These are phyloP conservation scores for Megaptera novaeangliae DNA, from an alignment of 2,113 vertebrate genomes.

Conservation along the genomic window DNA sequence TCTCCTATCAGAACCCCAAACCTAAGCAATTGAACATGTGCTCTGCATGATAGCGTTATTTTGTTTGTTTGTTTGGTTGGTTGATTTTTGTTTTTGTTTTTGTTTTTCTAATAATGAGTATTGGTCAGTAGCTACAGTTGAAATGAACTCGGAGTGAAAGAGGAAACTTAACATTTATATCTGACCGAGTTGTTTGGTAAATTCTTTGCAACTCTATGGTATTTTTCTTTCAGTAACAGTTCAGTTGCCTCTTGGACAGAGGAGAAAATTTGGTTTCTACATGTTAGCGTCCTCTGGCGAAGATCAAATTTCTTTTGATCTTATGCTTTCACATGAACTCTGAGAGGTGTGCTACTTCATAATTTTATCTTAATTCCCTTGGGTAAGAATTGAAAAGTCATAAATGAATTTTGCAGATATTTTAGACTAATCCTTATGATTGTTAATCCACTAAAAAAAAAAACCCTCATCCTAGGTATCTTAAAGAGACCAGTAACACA, in stretches of 20 bases:
- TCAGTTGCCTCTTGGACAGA: background rate
- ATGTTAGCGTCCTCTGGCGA: background rate
- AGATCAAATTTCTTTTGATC: constrained; percentile 34
- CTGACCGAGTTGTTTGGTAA: background rate
- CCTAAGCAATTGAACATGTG: background rate
- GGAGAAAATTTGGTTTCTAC: constrained; percentile 8
- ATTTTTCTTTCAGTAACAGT: background rate
- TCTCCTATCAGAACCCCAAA: background rate
- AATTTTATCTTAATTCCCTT: background rate
- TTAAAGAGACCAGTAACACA: background rate
- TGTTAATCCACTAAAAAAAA: background rate
- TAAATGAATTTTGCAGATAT: constrained; percentile 10
- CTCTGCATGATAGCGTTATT: background rate
- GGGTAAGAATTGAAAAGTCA: constrained; percentile 14
- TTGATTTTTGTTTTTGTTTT: background rate
- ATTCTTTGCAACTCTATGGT: constrained; percentile 3
- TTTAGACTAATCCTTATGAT: background rate
- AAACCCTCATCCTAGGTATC: background rate
- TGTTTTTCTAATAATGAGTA: background rate
- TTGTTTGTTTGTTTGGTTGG: background rate
- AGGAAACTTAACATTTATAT: background rate
- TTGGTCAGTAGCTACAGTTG: background rate
- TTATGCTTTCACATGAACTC: constrained; percentile 8
- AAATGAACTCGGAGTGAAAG: background rate
- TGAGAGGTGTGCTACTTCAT: background rate